Conservation (phyloP, 2,888 invertebrate species). For the Seladonia tumulorum region DNA sequence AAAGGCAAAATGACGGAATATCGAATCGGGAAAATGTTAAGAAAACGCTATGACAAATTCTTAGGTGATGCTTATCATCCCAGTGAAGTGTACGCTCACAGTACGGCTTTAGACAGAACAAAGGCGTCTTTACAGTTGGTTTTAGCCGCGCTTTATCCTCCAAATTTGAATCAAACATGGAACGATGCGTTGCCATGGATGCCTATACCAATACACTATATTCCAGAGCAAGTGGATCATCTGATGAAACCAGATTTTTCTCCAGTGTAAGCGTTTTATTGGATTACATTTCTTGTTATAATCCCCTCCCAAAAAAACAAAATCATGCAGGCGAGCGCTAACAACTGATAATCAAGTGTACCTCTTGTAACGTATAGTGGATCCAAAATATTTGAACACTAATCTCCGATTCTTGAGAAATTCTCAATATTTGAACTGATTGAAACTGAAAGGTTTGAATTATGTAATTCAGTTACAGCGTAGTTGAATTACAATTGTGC, state of each 20-base stretch:
- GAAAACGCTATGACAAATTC: slow-evolving; percentile 67
- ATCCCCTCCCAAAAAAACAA: background rate
- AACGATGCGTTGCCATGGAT: slow-evolving; percentile 66
- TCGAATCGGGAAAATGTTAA: slow-evolving; percentile 68
- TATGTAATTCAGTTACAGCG: too few species aligned
- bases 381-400: too few species aligned
- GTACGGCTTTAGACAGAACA: slow-evolving; percentile 68
- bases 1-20: slow-evolving; percentile 71
- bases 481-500: too few species aligned
- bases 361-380: too few species aligned
- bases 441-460: too few species aligned
- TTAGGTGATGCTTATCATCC: slow-evolving; percentile 65
- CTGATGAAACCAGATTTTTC: slow-evolving; percentile 59
- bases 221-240: slow-evolving; percentile 67
- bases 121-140: slow-evolving; percentile 72
- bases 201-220: slow-evolving; percentile 66
- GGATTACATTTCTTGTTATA: background rate
- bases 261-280: slow-evolving; percentile 59
- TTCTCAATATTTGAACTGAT: too few species aligned
- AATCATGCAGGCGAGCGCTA: background rate
- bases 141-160: slow-evolving; percentile 71
- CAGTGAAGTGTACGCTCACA: slow-evolving; percentile 64
- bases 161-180: slow-evolving; percentile 61
- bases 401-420: too few species aligned
- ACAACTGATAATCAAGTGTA: background rate